Conservation (phyloP, 2,888 invertebrate species). For the Melanostoma scalare region DNA sequence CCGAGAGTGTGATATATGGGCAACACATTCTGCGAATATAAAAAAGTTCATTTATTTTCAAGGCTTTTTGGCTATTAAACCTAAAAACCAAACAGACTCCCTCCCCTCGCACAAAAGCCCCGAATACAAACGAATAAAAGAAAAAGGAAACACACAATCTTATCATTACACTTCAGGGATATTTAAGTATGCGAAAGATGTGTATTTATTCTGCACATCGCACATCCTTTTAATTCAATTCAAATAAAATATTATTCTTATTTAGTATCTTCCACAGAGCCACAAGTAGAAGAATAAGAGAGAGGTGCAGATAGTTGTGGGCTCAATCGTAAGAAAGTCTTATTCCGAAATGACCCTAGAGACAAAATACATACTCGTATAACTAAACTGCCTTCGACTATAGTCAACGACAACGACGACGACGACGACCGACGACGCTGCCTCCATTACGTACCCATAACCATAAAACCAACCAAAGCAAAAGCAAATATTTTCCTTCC, state of each 20-base stretch:
- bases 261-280: not conserved
- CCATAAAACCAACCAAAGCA: slow-evolving; percentile 43
- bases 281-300: not conserved
- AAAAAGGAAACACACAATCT: slow-evolving; percentile 45
- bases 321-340: not conserved
- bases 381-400: not conserved
- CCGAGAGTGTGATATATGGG: slow-evolving; percentile 22
- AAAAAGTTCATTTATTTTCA: slow-evolving; percentile 34
- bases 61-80: not conserved
- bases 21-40: slow-evolving; percentile 16
- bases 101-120: slow-evolving; percentile 15
- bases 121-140: slow-evolving; percentile 25
- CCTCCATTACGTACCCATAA: slow-evolving; percentile 34
- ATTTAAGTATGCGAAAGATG: slow-evolving; percentile 3
- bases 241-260: slow-evolving; percentile 52
- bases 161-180: slow-evolving; percentile 62
- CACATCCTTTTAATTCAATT: slow-evolving; percentile 57
- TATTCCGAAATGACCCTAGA: slow-evolving; percentile 53
- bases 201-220: slow-evolving; percentile 26
- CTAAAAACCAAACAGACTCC: not conserved
- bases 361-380: slow-evolving; percentile 13
- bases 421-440: slow-evolving; percentile 16
- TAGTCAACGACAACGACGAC: not conserved
- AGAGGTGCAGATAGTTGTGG: not conserved
- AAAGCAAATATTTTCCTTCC: slow-evolving; percentile 40